These are phyloP conservation scores for Silurus lanzhouensis DNA, from an alignment of 2,797 vertebrate genomes.

Conservation along the genomic window DNA sequence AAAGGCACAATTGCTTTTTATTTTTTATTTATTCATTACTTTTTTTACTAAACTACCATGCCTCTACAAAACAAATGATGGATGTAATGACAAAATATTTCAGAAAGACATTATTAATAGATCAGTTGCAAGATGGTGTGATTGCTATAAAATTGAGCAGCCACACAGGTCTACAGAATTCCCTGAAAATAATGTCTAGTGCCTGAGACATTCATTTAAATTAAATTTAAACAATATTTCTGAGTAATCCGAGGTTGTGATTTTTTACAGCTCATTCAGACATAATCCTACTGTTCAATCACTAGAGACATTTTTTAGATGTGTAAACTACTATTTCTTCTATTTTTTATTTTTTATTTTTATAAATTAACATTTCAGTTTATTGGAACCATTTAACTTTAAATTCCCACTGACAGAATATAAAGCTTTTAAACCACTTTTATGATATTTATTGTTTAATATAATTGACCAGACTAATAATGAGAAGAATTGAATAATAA, in stretches of 20 bases:
- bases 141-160: background rate
- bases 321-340: background rate
- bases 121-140: background rate
- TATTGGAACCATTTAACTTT: background rate
- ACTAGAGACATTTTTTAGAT: background rate
- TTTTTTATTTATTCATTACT: no score
- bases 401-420: background rate
- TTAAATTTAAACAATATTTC: background rate
- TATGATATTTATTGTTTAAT: background rate
- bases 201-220: background rate
- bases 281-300: background rate
- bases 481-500: background rate
- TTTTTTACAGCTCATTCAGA: background rate
- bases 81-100: background rate
- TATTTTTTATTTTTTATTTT: no score
- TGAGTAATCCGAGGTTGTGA: background rate
- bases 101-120: background rate
- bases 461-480: background rate
- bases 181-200: background rate
- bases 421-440: background rate
- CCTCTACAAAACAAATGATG: background rate
- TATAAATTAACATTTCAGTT: background rate
- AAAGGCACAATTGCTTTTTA: background rate
- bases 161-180: background rate
- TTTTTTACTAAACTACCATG: background rate